A percentile compares a stretch with the other conserved stretches of the same genome.
phyloP scores from a whole-genome alignment of 2,113 vertebrate genomes.

The Syrrhaptes paradoxus region DNA sequence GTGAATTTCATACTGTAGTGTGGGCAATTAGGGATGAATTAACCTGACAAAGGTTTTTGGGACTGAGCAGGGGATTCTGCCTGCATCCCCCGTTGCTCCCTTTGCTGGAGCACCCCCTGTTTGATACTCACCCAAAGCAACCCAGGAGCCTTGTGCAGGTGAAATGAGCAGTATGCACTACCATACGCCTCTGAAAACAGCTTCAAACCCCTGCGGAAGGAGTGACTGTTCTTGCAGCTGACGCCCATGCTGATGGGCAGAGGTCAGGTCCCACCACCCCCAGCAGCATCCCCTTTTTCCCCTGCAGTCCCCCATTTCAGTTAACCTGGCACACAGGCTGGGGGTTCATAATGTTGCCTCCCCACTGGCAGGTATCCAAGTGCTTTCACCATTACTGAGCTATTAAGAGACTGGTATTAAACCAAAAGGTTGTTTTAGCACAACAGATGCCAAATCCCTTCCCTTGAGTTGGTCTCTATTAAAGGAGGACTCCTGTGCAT shows the following conservation, averaged over 20 bases:
- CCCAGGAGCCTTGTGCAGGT: rapidly evolving
- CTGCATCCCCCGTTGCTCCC: rapidly evolving
- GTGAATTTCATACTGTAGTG: background rate
- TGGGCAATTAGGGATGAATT: background rate
- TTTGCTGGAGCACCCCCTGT: background rate
- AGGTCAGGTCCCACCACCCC: rapidly evolving
- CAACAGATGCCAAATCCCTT: background rate
- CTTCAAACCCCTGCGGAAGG: rapidly evolving
- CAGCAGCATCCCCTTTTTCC: background rate
- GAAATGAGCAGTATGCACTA: rapidly evolving
- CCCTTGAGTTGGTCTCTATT: background rate
- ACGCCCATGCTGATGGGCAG: rapidly evolving
- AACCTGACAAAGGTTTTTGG: background rate
- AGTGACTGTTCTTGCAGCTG: rapidly evolving
- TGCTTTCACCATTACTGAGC: background rate
- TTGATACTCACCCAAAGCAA: background rate
- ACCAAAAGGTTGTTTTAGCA: background rate
- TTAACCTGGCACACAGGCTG: background rate
- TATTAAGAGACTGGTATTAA: too few species aligned
- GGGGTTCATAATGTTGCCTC: rapidly evolving
- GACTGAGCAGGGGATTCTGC: background rate
- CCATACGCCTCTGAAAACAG: background rate
- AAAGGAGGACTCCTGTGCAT: background rate
- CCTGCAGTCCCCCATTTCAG: background rate
- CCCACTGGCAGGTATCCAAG: rapidly evolving